Conservation (phyloP, 2,888 invertebrate genomes). For the Tipula helvola region DNA sequence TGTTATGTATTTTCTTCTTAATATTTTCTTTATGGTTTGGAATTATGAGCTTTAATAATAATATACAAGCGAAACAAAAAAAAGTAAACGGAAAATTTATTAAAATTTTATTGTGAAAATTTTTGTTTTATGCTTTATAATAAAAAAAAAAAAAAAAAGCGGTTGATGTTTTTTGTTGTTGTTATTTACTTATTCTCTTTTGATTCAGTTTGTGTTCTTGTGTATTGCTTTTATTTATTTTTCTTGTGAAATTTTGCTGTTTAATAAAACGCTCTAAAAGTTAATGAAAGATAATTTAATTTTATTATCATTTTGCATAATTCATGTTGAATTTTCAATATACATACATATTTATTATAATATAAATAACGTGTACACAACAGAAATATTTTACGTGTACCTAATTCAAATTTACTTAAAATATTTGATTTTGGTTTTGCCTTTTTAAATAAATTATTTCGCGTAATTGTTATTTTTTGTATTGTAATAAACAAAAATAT, state of each 20-base stretch:
- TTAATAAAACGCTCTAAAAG: neutral
- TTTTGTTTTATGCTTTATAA: neutral
- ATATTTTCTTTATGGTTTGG: neutral
- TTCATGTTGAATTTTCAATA: neutral
- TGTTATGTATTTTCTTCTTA: neutral
- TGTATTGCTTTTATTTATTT: neutral
- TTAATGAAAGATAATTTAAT: neutral
- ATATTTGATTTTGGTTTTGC: neutral
- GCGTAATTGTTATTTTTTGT: neutral
- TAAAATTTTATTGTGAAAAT: neutral
- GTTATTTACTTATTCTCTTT: neutral
- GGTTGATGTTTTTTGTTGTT: neutral
- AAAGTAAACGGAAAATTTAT: neutral
- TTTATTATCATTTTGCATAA: neutral
- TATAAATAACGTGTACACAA: neutral
- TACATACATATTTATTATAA: neutral
- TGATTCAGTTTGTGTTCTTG: neutral
- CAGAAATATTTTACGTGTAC: neutral
- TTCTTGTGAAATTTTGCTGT: neutral
- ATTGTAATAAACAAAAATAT: neutral
- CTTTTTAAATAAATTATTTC: neutral
- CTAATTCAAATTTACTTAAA: neutral
- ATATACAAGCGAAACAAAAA: neutral
- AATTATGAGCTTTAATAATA: neutral
- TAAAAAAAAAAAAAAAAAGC: neutral